A percentile compares a stretch with the other conserved stretches of the same genome.
Conservation (phyloP, 2,113 vertebrate species). For the Lasiurus cinereus region DNA sequence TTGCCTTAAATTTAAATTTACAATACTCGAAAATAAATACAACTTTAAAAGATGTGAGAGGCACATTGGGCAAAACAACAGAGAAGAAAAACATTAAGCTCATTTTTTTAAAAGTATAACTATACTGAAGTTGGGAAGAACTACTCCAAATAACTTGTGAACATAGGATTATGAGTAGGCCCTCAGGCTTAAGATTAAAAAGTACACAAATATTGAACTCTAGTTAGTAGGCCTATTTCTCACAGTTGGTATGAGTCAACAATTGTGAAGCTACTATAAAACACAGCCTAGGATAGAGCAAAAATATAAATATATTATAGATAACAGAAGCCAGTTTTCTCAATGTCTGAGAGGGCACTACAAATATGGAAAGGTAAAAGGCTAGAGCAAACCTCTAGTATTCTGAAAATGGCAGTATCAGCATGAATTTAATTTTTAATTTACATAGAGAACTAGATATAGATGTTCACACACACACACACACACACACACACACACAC, state of each 20-base stretch:
- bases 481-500: neutral
- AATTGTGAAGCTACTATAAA: slow-evolving; percentile 16
- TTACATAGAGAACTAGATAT: neutral
- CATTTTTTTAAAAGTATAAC: neutral
- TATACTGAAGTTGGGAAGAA: neutral
- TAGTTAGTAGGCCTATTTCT: neutral
- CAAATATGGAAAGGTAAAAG: neutral
- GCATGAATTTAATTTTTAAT: neutral
- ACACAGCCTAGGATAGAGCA: neutral
- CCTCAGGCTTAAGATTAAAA: neutral
- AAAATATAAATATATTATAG: neutral
- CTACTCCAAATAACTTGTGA: neutral
- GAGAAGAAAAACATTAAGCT: neutral
- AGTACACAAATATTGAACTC: neutral
- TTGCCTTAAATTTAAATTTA: slow-evolving; percentile 58
- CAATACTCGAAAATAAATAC: neutral
- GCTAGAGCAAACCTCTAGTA: neutral
- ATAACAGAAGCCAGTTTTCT: neutral
- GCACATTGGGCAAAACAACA: neutral
- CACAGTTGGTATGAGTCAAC: neutral
- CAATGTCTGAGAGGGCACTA: neutral
- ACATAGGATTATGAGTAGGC: neutral
- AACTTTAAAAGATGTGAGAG: neutral
- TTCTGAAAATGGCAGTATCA: neutral
- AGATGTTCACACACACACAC: neutral